phyloP scores from a whole-genome alignment of 1,140 invertebrate species.

The Zaprionus inermis region DNA sequence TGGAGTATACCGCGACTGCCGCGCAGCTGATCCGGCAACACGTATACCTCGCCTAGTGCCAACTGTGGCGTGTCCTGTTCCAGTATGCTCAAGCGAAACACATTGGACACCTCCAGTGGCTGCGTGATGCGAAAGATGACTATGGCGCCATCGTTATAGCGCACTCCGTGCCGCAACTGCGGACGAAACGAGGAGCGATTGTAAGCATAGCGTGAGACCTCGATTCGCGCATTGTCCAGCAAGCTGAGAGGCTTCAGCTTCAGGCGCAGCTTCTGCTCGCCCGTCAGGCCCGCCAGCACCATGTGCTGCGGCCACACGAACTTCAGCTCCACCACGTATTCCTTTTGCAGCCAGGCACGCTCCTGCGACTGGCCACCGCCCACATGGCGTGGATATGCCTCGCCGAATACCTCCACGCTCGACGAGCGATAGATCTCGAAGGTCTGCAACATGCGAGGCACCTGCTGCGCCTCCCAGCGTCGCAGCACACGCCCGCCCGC shows the following conservation, averaged over 20 bases:
- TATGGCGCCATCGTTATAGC: slow-evolving; percentile 49
- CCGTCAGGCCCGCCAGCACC: slow-evolving; percentile 10
- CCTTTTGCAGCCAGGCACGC: slow-evolving; percentile 87
- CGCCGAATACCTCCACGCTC: slow-evolving; percentile 87
- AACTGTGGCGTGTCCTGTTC: slow-evolving; percentile 21
- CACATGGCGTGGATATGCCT: slow-evolving; percentile 84
- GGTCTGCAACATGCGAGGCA: slow-evolving; percentile 76
- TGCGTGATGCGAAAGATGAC: slow-evolving; percentile 68
- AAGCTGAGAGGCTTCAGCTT: slow-evolving; percentile 48
- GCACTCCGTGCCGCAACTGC: slow-evolving; percentile 45
- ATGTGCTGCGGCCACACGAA: slow-evolving; percentile 84
- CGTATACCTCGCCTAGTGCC: slow-evolving; percentile 92
- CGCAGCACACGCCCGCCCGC: slow-evolving; percentile 87
- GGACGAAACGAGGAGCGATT: slow-evolving; percentile 63
- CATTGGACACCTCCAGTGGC: slow-evolving; percentile 43
- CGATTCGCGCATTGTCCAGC: slow-evolving; percentile 56
- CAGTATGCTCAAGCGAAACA: slow-evolving; percentile 50
- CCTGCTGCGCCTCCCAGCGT: slow-evolving; percentile 93
- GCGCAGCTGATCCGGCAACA: slow-evolving; percentile 83
- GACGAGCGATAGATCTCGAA: slow-evolving; percentile 83
- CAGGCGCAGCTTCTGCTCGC: slow-evolving; percentile 40
- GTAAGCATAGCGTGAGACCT: slow-evolving; percentile 56
- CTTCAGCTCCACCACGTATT: slow-evolving; percentile 94
- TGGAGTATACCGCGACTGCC: slow-evolving; percentile 90
- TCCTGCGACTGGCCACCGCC: slow-evolving; percentile 88